Percentiles rank a stretch among this genome's conserved stretches.
phyloP scores from a whole-genome alignment of 2,797 vertebrate species.

The Gypaetus barbatus region DNA sequence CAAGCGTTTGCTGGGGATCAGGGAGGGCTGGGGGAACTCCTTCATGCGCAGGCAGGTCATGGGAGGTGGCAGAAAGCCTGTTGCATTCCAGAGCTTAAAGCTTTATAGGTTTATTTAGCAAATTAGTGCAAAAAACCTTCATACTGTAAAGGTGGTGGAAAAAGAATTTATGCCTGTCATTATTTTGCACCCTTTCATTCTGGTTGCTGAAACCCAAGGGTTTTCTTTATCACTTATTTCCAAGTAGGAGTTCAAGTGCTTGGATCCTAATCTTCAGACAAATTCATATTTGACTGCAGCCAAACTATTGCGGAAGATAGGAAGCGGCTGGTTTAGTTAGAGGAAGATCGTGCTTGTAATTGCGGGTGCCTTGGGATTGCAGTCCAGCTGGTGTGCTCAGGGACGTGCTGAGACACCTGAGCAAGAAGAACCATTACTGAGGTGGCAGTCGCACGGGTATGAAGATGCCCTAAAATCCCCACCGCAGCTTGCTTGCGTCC shows the following conservation, averaged over 20 bases:
- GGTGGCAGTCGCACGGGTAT: not conserved
- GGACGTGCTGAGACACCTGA: not conserved
- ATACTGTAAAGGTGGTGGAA: not conserved
- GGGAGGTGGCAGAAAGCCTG: not conserved
- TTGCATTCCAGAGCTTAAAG: not conserved
- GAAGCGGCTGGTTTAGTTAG: not conserved
- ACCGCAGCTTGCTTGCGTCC: accelerated
- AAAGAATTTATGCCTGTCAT: accelerated
- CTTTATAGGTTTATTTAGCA: not conserved
- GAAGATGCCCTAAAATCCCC: not conserved
- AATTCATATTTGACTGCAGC: not conserved
- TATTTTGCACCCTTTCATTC: not conserved
- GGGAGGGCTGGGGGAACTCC: not conserved
- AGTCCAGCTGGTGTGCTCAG: not conserved
- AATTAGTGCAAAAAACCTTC: not conserved
- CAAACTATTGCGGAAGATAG: not conserved
- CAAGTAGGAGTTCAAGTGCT: not conserved
- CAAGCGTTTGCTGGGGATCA: accelerated
- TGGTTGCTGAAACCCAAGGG: not conserved
- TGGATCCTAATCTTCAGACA: not conserved
- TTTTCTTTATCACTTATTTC: not conserved
- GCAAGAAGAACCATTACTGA: not conserved
- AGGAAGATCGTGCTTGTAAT: not conserved
- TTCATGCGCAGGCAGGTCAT: not conserved
- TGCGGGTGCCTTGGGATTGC: accelerated